Evolutionary conservation across 1,140 invertebrate species (phyloP), one percentile per base, ranked within the genome.

Genomic region (Drosophila pectinifera): DNA sequence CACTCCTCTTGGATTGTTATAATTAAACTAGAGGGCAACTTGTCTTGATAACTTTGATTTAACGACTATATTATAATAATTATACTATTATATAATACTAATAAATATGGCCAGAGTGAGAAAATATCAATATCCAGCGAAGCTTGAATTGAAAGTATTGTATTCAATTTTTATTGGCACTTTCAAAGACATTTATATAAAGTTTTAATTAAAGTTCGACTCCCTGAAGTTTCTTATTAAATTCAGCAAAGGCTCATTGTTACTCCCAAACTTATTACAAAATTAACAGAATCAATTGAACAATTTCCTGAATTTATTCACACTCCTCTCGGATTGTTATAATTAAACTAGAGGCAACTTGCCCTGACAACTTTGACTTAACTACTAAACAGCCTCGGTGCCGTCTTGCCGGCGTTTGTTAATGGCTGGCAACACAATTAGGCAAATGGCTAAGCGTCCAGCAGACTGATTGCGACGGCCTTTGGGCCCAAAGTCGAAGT

Each of bases 11-110:
- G n/a, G n/a, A 22, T 49, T 18, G 24, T 51, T 34, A 51, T 34
- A 51, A 51, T 34, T 51, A 20, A 34, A 14, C 6, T 24, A 4
- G 24, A 7, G n/a, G n/a, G n/a, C n/a, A n/a, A n/a, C n/a, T n/a
- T n/a, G n/a, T n/a, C n/a, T n/a, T n/a, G n/a, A n/a, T n/a, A 51
- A 51, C 48, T 51, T 34, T 51, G 20, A 24, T 48, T 48, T 28
- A 48, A 48, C 45, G 26, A 24, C 20, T 7, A 45, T n/a, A n/a
- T n/a, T n/a, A n/a, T n/a, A n/a, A n/a, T n/a, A n/a, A n/a, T n/a
- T 28, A 7, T 10, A 7, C 26, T 28, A 7, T 7, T 10, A 2
- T 1, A 28, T 28, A n/a, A 36, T 11, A 51, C n/a, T 13, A 14
- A 34, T 51, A 31, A 18, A 1, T 13, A 5, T 14, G 11, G 1